A percentile compares a stretch with the other conserved stretches of the same genome.
Evolutionary conservation across 2,888 invertebrate species (phyloP).

Genomic region (Orthosia cruda): DNA sequence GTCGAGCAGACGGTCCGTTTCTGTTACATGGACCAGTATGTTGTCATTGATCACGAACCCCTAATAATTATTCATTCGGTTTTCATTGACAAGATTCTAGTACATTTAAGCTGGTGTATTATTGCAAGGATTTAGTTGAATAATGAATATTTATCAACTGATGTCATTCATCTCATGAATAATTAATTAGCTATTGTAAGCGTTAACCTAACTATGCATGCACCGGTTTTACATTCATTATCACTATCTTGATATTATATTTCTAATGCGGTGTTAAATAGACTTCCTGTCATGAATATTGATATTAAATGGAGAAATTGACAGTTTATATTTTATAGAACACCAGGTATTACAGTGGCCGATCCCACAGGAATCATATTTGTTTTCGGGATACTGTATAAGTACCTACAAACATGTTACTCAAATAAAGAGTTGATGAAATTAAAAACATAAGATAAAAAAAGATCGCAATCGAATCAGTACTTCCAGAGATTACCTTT

Average conservation of each 20-base stretch:
- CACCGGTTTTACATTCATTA: slow-evolving; percentile 26
- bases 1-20: slow-evolving; percentile 32
- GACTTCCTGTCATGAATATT: too few relatives aligned
- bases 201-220: slow-evolving; percentile 29
- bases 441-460: too few relatives aligned
- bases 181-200: slow-evolving; percentile 72
- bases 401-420: too few relatives aligned
- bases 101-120: slow-evolving; percentile 76
- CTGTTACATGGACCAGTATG: slow-evolving; percentile 41
- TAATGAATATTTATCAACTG: slow-evolving; percentile 82
- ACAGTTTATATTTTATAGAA: not conserved
- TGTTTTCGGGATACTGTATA: too few relatives aligned
- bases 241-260: slow-evolving; percentile 18
- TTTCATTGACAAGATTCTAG: slow-evolving; percentile 73
- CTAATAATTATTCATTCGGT: slow-evolving; percentile 71
- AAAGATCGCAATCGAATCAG: too few relatives aligned
- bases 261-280: not conserved
- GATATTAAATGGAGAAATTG: too few relatives aligned
- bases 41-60: slow-evolving; percentile 56
- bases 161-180: slow-evolving; percentile 81
- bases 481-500: too few relatives aligned
- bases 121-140: slow-evolving; percentile 77
- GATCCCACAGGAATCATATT: too few relatives aligned
- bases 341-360: too few relatives aligned
- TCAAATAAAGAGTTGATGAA: too few relatives aligned